Evolutionary conservation across 2,113 vertebrate genomes (phyloP).

Genomic region (Chionis minor): DNA sequence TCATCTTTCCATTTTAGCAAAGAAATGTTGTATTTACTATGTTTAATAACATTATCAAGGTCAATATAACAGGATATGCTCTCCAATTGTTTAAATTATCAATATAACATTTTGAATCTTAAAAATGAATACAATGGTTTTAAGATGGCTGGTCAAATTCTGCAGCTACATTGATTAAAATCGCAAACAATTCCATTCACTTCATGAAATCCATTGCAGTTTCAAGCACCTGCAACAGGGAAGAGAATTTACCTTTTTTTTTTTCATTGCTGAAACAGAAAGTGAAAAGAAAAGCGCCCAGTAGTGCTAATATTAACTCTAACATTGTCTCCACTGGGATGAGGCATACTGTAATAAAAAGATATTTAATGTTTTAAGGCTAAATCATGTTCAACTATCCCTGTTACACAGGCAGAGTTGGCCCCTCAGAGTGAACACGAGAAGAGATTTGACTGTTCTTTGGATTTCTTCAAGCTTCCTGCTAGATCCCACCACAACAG

Average conservation of each 20-base stretch:
- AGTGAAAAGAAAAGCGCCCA: not conserved
- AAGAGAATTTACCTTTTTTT: not conserved
- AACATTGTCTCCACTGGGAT: not conserved
- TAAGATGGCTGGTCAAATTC: not conserved
- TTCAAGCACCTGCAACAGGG: not conserved
- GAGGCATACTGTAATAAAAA: not conserved
- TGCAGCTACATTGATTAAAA: not conserved
- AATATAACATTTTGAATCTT: not conserved
- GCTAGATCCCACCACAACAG: not conserved
- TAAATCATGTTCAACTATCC: not conserved
- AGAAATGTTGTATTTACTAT: conserved; percentile 7
- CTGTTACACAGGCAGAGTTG: not conserved
- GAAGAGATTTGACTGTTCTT: not conserved
- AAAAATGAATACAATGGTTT: not conserved
- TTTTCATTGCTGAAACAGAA: not conserved
- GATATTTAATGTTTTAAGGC: not conserved
- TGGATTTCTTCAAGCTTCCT: not conserved
- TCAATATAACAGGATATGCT: not conserved
- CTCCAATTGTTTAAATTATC: not conserved
- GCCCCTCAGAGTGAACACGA: not conserved
- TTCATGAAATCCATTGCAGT: not conserved
- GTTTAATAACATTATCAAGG: not conserved
- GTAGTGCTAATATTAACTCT: not conserved
- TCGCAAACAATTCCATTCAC: not conserved
- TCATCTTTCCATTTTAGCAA: conserved; percentile 1